Base-by-base conservation (phyloP, 1,140 invertebrate species). In the Episyrphus balteatus region DNA sequence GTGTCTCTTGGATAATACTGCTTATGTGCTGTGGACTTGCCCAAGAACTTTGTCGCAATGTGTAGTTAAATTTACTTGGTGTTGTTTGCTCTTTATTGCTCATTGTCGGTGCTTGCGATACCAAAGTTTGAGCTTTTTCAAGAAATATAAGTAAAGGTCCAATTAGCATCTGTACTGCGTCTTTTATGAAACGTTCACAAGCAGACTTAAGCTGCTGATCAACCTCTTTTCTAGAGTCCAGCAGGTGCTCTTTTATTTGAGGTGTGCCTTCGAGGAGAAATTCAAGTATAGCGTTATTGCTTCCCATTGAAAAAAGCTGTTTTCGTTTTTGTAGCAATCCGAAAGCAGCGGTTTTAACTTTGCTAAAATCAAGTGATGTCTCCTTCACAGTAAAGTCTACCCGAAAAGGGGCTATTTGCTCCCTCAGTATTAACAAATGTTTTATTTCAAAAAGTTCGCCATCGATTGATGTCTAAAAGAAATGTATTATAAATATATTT, bases 351-450 rank as follows among this genome's bases (percentile, higher is more conserved):
- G 80, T 83, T 70, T 86, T 90, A 13, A 91, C 78, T 69, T 86
- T 84, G 47, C 83, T 92, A 61, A 97, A 97, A 70, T 97, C 93
- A 47, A 98, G 66, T 40, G 81, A 82, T 1, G 88, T 91, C 72
- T 98, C 92, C 66, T 90, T 88, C 0, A 94, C 80, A 0, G 90
- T 85, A 59, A 96, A 94, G 59, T 97, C 92, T 0, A 96, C 90
- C 70, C 98, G 93, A 66, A 98, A 99, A 0, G 96, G 95, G 1
- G 93, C 91, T 33, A 98, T 98, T 71, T 99, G 96, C 65, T 99
- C 96, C 17, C 96, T 70, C 1, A 99, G 70, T 43, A 99, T 99
- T 3, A 99, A 72, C 37, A 99, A 71, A 74, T 99, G 96, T 71
- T 99, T 99, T 31, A 99, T 93, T 69, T 98, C 83, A 71, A 99